Conservation (phyloP, 2,888 invertebrate genomes). For the Barypeithes pellucidus region DNA sequence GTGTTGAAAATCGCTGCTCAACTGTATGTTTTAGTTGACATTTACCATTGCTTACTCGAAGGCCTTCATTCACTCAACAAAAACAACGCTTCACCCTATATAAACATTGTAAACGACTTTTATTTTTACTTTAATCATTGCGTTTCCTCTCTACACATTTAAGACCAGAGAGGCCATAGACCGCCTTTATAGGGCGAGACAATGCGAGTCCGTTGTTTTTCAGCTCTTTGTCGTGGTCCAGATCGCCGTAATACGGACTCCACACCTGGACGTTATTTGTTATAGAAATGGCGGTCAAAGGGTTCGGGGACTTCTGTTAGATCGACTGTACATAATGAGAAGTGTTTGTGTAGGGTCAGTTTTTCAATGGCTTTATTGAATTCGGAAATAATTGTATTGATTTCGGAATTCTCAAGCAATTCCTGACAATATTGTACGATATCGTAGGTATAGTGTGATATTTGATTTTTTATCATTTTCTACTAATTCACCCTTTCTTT, state of each 20-base stretch:
- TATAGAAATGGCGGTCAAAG: slow-evolving; percentile 56
- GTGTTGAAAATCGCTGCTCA: too few species aligned
- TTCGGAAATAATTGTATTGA: not conserved
- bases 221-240: slow-evolving; percentile 58
- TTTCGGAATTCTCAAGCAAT: too few species aligned
- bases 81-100: slow-evolving; percentile 8
- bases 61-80: not conserved
- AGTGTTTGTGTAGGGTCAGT: slow-evolving; percentile 37
- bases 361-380: slow-evolving; percentile 22
- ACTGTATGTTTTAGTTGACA: too few species aligned
- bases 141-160: slow-evolving; percentile 22
- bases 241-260: slow-evolving; percentile 47
- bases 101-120: slow-evolving; percentile 30
- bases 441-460: too few species aligned
- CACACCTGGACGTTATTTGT: slow-evolving; percentile 60
- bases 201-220: slow-evolving; percentile 60
- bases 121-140: slow-evolving; percentile 33
- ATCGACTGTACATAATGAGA: slow-evolving; percentile 50
- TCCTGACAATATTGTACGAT: too few species aligned
- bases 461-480: too few species aligned
- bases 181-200: slow-evolving; percentile 52
- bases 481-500: too few species aligned
- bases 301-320: slow-evolving; percentile 30
- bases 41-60: too few species aligned
- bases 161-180: slow-evolving; percentile 44